Conservation (phyloP, 2,888 invertebrate species). For the Tetanocera ferruginea region DNA sequence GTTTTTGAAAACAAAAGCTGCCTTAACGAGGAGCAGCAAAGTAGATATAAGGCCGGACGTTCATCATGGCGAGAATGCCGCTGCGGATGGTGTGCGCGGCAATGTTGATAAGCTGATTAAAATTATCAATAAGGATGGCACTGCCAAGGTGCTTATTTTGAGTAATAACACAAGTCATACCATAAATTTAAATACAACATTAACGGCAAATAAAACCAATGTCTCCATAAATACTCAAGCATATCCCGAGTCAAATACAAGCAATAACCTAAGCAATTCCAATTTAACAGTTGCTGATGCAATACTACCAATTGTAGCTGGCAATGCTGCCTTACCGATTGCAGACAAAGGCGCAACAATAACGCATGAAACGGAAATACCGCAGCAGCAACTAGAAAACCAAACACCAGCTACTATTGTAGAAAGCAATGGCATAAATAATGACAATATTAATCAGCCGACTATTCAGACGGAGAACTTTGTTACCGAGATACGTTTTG, state of each 20-base stretch:
- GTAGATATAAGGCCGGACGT: neutral
- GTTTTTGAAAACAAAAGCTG: conserved; percentile 66
- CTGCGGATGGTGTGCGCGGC: conserved; percentile 1
- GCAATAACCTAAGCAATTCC: conserved; percentile 5
- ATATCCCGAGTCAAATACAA: conserved; percentile 12
- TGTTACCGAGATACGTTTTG: conserved; percentile 50
- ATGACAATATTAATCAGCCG: neutral
- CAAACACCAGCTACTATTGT: neutral
- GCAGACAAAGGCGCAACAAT: neutral
- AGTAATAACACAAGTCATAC: neutral
- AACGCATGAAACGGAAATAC: neutral
- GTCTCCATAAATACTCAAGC: conserved; percentile 10
- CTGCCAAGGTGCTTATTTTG: neutral
- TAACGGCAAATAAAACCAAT: neutral
- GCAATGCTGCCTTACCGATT: neutral
- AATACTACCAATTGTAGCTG: neutral
- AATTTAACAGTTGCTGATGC: neutral
- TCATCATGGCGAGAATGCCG: neutral
- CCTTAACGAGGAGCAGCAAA: conserved; percentile 54
- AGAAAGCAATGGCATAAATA: neutral
- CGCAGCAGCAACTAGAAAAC: neutral
- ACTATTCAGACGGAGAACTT: conserved; percentile 35
- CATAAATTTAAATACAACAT: neutral
- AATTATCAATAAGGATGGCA: conserved; percentile 59
- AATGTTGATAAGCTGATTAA: conserved; percentile 58